phyloP scores from a whole-genome alignment of 1,140 invertebrate species.

The Drosophila lacertosa region DNA sequence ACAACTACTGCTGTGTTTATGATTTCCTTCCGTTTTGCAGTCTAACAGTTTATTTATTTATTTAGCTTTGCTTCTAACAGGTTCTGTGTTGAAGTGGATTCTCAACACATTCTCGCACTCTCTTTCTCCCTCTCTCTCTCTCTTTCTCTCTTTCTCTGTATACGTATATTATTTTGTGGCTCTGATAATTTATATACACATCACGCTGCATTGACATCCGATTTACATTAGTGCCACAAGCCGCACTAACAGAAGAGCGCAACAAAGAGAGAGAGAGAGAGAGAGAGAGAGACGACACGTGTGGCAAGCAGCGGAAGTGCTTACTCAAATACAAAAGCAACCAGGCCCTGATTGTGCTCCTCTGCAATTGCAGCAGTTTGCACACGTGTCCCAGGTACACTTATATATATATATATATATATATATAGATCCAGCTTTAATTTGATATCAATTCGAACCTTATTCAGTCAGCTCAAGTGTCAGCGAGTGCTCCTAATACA shows the following conservation, averaged over 20 bases:
- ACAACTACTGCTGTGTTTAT: conserved; percentile 66
- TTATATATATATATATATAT: too few relatives aligned
- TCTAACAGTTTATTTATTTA: conserved; percentile 81
- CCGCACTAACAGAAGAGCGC: conserved; percentile 7
- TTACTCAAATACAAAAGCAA: conserved; percentile 31
- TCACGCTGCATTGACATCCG: conserved; percentile 83
- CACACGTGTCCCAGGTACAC: conserved; percentile 36
- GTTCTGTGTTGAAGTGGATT: conserved; percentile 50
- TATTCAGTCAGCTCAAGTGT: conserved; percentile 63
- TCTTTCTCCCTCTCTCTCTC: conserved; percentile 24
- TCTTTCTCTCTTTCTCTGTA: conserved; percentile 18
- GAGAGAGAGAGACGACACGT: conserved; percentile 19
- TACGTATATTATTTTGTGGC: conserved; percentile 12
- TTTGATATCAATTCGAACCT: conserved; percentile 66
- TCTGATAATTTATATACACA: conserved; percentile 79
- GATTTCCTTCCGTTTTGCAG: conserved; percentile 80
- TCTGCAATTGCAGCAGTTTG: conserved; percentile 22
- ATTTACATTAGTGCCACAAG: conserved; percentile 78
- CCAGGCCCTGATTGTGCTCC: conserved; percentile 23
- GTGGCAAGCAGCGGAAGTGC: conserved; percentile 59
- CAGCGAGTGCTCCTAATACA: conserved; percentile 43
- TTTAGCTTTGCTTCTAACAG: conserved; percentile 72
- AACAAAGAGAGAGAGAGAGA: conserved; percentile 19
- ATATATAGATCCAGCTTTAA: conserved; percentile 45
- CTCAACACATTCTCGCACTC: conserved; percentile 17